Percentiles rank a stretch among this genome's conserved stretches.
Evolutionary conservation across 2,888 invertebrate genomes (phyloP).

Genomic region (Cheilosia vernalis): DNA sequence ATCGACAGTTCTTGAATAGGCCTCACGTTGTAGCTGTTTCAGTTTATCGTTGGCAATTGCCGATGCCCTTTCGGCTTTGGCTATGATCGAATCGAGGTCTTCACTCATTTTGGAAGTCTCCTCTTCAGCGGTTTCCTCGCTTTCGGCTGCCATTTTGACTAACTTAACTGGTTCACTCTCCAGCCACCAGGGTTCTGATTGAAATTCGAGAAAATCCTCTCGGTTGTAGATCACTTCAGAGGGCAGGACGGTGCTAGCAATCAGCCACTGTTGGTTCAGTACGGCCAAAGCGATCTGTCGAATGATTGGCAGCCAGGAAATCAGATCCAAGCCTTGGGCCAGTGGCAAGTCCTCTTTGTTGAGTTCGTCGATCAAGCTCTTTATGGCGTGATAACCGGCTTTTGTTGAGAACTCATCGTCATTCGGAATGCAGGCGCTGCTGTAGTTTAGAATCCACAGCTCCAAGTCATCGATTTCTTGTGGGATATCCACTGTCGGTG

Average conservation of each 20-base stretch:
- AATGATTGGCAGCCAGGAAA: conserved; percentile 79
- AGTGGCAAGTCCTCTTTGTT: conserved; percentile 63
- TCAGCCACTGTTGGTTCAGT: conserved; percentile 64
- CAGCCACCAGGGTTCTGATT: conserved; percentile 79
- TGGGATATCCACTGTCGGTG: conserved; percentile 57
- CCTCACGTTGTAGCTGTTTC: conserved; percentile 52
- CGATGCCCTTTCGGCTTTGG: conserved; percentile 76
- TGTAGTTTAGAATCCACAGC: conserved; percentile 79
- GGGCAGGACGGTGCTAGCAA: conserved; percentile 68
- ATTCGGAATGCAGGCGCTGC: conserved; percentile 75
- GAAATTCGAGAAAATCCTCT: conserved; percentile 76
- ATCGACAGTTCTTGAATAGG: conserved; percentile 11
- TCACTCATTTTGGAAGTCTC: neutral
- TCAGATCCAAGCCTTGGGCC: conserved; percentile 41
- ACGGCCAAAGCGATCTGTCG: conserved; percentile 78
- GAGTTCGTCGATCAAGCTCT: conserved; percentile 76
- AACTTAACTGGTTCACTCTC: conserved; percentile 76
- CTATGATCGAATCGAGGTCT: conserved; percentile 72
- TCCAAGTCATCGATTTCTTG: conserved; percentile 75
- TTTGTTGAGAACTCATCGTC: conserved; percentile 76
- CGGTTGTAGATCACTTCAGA: conserved; percentile 79
- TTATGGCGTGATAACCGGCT: conserved; percentile 78
- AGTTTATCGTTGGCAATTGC: conserved; percentile 72
- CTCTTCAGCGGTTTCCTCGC: conserved; percentile 1
- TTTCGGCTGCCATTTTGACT: conserved; percentile 67